Base-by-base conservation (phyloP, 2,113 vertebrate species). In the Sceloporus undulatus region DNA sequence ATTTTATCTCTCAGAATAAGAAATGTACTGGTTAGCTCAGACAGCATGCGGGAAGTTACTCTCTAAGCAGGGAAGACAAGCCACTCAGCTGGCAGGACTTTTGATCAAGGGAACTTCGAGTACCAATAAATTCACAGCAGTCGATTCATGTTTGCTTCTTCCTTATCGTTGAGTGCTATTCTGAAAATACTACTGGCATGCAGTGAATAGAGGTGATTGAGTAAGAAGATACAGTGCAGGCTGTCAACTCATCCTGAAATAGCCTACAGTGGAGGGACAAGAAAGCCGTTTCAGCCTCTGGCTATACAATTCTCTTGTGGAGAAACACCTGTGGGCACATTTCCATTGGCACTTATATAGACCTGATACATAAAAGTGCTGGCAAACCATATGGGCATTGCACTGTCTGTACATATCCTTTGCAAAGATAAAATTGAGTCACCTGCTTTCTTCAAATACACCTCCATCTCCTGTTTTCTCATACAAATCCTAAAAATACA, bases 101-200 rank as follows among this genome's bases (percentile, higher is more conserved):
- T 91, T 90, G 83, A 93, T 91, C 93, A 91, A 89, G 92, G 90
- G 42, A 87, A 94, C 62, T 1, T 90, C 88, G 54, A 92, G 87
- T 70, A 90, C 82, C 94, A 93, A 91, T 93, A 94, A 93, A 95
- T 96, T 75, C 92, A 89, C 93, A 91, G 91, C 88, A 92, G 91
- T 87, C 90, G 91, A 82, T 94, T 95, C 89, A 86, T 92, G 91
- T 92, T 92, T 79, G 3, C 87, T 89, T 92, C 92, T 91, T 83
- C 91, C 89, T 95, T 95, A 96, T 94, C 92, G 23, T 90, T 56
- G 94, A 96, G 89, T 87, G 91, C 90, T 93, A 59, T 59, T 95
- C 90, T 92, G 93, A 94, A 96, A 95, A 95, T 90, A 92, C 88
- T 86, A 40, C 91, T 85, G 91, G 85, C 87, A 89, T 88, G 93